A percentile compares a stretch with the other conserved stretches of the same genome.
Evolutionary conservation across 2,113 vertebrate species (phyloP).

Genomic region (Triplophysa dalaica): DNA sequence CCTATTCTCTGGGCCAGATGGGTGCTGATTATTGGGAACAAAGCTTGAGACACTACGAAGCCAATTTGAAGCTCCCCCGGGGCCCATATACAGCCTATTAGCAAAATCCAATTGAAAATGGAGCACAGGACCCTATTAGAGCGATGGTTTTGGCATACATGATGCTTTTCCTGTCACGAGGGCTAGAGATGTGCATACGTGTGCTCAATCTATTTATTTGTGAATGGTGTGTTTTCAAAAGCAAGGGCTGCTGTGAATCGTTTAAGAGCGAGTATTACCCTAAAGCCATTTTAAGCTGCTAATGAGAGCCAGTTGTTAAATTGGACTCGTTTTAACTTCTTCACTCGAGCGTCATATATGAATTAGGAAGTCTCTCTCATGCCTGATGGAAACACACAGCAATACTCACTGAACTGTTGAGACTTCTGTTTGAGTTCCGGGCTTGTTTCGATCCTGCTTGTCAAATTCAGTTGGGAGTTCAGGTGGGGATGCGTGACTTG

Average conservation of each 20-base stretch:
- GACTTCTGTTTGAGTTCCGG: constrained; percentile 6
- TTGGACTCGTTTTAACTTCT: not conserved
- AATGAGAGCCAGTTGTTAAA: constrained; percentile 38
- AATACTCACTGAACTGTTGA: constrained; percentile 10
- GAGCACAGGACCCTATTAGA: constrained; percentile 48
- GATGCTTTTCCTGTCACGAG: constrained; percentile 42
- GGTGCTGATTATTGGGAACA: constrained; percentile 58
- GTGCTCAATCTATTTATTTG: constrained; percentile 19
- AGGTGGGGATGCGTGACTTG: constrained; percentile 8
- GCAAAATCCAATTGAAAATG: constrained; percentile 57
- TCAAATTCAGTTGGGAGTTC: constrained; percentile 31
- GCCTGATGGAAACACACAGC: not conserved
- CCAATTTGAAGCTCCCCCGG: constrained; percentile 52
- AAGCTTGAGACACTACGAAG: constrained; percentile 55
- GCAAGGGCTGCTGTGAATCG: constrained; percentile 8
- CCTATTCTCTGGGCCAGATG: constrained; percentile 54
- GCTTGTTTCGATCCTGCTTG: constrained; percentile 3
- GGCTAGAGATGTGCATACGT: constrained; percentile 33
- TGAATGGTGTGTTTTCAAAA: constrained; percentile 11
- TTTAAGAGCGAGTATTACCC: constrained; percentile 1
- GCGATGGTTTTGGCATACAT: constrained; percentile 44
- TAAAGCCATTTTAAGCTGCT: not conserved
- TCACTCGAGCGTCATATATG: constrained; percentile 6
- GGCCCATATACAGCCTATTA: constrained; percentile 53
- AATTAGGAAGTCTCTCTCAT: constrained; percentile 4